Percentiles rank a stretch among this genome's conserved stretches.
Evolutionary conservation across 2,113 vertebrate genomes (phyloP).

Genomic region (Pica pica): DNA sequence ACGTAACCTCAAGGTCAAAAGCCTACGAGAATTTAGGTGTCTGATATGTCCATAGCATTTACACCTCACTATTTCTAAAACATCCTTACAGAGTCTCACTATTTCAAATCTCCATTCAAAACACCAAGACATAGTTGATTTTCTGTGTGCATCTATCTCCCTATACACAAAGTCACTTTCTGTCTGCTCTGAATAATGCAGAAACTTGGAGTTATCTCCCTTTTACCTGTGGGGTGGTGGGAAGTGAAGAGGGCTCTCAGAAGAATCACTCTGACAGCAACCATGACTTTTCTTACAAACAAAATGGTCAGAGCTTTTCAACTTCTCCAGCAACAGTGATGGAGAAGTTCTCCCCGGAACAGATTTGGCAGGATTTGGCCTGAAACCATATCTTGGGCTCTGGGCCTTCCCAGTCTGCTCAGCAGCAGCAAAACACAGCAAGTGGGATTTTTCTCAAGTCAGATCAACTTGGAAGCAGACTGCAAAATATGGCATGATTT

Average conservation of each 20-base stretch:
- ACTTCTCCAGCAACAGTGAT: background rate
- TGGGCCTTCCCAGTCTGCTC: background rate
- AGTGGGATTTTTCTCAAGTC: background rate
- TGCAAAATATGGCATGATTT: background rate
- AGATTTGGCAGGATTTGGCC: background rate
- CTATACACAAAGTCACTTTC: background rate
- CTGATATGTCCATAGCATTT: background rate
- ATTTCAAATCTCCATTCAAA: background rate
- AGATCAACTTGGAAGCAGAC: background rate
- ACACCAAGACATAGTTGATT: background rate
- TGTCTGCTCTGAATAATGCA: background rate
- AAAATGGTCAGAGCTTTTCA: background rate
- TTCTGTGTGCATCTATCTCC: background rate
- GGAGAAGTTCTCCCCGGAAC: background rate
- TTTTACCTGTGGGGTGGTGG: background rate
- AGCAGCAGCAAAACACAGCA: background rate
- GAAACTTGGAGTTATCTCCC: background rate
- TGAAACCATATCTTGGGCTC: accelerated
- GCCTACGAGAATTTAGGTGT: background rate
- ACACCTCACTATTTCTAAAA: background rate
- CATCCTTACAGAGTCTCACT: background rate
- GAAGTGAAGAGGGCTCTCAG: background rate
- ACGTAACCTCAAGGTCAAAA: background rate
- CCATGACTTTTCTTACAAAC: background rate
- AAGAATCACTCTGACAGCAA: background rate